Percentiles rank a stretch among this genome's conserved stretches.
These are phyloP conservation scores for Dromaius novaehollandiae DNA, from an alignment of 2,113 vertebrate species.

Conservation along the genomic window DNA sequence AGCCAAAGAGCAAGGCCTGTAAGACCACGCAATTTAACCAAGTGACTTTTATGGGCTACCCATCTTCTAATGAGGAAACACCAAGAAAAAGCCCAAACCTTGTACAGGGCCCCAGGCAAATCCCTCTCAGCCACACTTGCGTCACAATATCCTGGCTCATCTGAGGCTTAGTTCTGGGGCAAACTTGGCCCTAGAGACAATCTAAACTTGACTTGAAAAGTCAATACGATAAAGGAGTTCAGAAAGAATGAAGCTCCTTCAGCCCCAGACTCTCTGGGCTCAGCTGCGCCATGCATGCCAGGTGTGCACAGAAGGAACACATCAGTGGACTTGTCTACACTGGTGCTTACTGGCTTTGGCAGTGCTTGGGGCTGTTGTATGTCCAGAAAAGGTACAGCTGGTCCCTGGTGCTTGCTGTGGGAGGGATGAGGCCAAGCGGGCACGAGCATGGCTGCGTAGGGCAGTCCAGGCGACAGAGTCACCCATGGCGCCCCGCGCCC, in stretches of 20 bases:
- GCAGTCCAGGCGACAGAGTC: background rate
- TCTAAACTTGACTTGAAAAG: background rate
- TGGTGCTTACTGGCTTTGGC: background rate
- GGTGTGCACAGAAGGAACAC: background rate
- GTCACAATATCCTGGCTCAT: background rate
- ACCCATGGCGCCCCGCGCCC: background rate
- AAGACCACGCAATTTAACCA: background rate
- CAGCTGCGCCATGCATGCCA: background rate
- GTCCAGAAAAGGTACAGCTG: accelerated
- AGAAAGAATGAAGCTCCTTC: accelerated
- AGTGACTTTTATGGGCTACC: background rate
- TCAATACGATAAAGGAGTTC: background rate
- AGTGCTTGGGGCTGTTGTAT: background rate
- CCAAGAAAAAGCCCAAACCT: background rate
- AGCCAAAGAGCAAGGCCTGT: background rate
- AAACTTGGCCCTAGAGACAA: background rate
- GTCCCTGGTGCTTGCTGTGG: accelerated
- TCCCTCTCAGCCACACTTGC: background rate
- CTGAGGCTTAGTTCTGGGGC: background rate
- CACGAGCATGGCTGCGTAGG: accelerated
- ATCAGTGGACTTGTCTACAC: background rate
- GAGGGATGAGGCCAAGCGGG: background rate
- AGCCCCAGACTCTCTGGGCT: background rate
- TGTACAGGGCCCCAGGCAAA: background rate
- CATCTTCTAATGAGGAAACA: background rate